Evolutionary conservation across 2,113 vertebrate genomes (phyloP).

Genomic region (Paramormyrops kingsleyae): DNA sequence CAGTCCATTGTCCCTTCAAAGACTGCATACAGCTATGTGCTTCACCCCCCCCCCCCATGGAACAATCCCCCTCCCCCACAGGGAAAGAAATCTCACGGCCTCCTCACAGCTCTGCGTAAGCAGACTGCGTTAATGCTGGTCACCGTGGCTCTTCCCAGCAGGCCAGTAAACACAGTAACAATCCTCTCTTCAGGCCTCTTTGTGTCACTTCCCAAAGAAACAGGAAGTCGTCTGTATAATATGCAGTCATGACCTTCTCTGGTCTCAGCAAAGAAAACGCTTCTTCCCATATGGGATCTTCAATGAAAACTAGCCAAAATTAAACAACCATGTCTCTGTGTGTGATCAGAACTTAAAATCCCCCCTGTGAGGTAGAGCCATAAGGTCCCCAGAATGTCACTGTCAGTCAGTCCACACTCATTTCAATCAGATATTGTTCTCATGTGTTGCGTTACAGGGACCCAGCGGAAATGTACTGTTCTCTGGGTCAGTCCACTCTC

Average conservation of each 20-base stretch:
- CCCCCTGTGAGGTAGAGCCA: neutral
- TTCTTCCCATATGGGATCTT: neutral
- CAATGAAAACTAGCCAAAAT: neutral
- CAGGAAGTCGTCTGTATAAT: neutral
- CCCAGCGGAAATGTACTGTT: neutral
- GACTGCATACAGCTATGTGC: neutral
- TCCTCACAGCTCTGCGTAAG: neutral
- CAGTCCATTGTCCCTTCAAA: neutral
- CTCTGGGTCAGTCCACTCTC: neutral
- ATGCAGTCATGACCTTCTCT: neutral
- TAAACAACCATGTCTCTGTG: neutral
- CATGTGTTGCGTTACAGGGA: neutral
- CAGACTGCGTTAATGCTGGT: neutral
- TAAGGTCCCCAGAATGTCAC: neutral
- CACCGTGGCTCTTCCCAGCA: neutral
- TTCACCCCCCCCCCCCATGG: neutral
- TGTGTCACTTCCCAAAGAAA: neutral
- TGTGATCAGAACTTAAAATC: slow-evolving; percentile 1
- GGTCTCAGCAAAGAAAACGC: neutral
- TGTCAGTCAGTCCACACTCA: neutral
- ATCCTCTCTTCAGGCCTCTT: neutral
- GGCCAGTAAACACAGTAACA: neutral
- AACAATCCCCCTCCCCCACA: neutral
- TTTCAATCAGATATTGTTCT: neutral
- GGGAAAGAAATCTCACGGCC: neutral